Evolutionary conservation across 2,888 invertebrate genomes (phyloP).

Genomic region (Itoplectis maculator): DNA sequence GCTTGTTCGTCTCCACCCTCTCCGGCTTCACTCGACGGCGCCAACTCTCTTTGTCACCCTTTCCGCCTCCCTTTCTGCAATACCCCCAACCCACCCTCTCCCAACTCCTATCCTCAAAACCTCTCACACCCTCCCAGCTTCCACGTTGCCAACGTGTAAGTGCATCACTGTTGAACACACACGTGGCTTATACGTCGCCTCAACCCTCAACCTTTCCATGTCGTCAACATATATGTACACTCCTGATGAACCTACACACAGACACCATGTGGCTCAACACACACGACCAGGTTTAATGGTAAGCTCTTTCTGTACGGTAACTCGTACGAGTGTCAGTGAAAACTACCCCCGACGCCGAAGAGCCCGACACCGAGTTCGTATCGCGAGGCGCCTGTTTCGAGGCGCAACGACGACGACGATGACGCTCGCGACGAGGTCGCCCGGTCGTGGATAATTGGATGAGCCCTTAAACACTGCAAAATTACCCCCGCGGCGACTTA

Average conservation of each 20-base stretch:
- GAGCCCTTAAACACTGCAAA: conserved; percentile 82
- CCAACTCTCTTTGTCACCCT: conserved; percentile 52
- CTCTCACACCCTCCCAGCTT: no score
- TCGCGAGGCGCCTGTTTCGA: conserved; percentile 54
- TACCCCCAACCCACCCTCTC: conserved; percentile 34
- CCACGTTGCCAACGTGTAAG: conserved; percentile 35
- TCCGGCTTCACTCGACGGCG: conserved; percentile 48
- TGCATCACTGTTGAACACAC: conserved; percentile 15
- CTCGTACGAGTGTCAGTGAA: conserved; percentile 61
- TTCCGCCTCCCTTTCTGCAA: conserved; percentile 56
- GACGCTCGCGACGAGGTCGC: conserved; percentile 75
- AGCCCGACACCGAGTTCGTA: conserved; percentile 43
- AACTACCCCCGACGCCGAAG: conserved; percentile 39
- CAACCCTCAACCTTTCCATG: no score
- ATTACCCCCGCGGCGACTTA: conserved; percentile 82
- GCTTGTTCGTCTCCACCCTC: conserved; percentile 70
- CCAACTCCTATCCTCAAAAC: conserved; percentile 24
- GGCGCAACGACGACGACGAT: conserved; percentile 71
- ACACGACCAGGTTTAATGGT: conserved; percentile 74
- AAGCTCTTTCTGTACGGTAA: conserved; percentile 75
- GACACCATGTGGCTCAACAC: no score
- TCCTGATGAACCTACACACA: no score
- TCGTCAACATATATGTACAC: no score
- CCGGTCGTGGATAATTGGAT: conserved; percentile 81
- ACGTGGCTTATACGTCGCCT: conserved; percentile 37